Percentiles rank a stretch among this genome's conserved stretches.
These are phyloP conservation scores for Lamproptera curius DNA, from an alignment of 2,888 invertebrate genomes.

Conservation along the genomic window DNA sequence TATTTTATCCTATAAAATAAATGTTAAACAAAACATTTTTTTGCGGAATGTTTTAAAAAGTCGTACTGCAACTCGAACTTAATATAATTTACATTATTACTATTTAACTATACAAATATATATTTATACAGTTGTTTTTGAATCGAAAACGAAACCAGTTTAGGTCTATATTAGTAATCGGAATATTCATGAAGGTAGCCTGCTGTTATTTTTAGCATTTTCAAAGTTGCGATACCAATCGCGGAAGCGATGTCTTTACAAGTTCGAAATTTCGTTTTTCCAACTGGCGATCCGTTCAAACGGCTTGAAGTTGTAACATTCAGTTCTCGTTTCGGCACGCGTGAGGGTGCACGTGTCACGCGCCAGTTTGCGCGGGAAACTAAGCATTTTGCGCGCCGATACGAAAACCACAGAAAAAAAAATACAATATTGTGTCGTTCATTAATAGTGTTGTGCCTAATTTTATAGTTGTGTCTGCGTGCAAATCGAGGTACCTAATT, in stretches of 20 bases:
- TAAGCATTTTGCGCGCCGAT: constrained; percentile 18
- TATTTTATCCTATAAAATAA: too few species aligned
- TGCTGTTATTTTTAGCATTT: constrained; percentile 11
- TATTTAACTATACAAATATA: too few species aligned
- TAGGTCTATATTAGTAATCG: background rate
- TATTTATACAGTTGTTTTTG: too few species aligned
- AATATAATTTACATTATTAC: too few species aligned
- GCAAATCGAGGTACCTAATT: background rate
- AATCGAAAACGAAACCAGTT: too few species aligned
- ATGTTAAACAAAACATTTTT: too few species aligned
- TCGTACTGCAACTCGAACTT: too few species aligned
- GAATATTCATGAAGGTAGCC: too few species aligned
- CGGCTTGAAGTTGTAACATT: constrained; percentile 19
- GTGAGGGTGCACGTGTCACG: constrained; percentile 42
- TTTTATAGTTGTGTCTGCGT: constrained; percentile 5
- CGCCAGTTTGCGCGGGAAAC: constrained; percentile 54
- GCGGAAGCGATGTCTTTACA: constrained; percentile 2
- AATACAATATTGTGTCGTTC: background rate
- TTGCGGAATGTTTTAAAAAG: too few species aligned
- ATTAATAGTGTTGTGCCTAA: constrained; percentile 6
- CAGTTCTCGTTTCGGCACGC: constrained; percentile 41
- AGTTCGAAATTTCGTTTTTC: constrained; percentile 8
- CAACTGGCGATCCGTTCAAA: background rate
- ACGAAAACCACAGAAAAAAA: background rate
- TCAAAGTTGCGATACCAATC: constrained; percentile 3